Conservation (phyloP, 2,888 invertebrate genomes). For the Netelia inedita region DNA sequence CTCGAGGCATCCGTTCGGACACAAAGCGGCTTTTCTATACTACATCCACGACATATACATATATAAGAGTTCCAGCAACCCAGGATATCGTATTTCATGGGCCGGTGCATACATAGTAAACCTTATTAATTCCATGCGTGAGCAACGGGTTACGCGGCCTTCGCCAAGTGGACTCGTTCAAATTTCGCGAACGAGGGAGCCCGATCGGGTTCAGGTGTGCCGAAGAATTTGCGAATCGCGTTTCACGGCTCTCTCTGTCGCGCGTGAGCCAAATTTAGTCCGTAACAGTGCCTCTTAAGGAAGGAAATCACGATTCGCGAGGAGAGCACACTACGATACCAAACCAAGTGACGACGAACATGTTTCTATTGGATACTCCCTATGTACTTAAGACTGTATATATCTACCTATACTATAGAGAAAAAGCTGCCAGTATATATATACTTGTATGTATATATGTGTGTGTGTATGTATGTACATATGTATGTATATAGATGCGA, state of each 20-base stretch:
- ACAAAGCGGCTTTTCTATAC: slow-evolving; percentile 74
- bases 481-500: slow-evolving; percentile 5
- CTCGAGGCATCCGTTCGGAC: slow-evolving; percentile 76
- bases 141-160: slow-evolving; percentile 79
- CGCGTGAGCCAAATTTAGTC: too few relatives aligned
- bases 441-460: too few relatives aligned
- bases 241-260: too few relatives aligned
- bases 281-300: too few relatives aligned
- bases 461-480: not conserved
- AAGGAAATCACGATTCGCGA: not conserved
- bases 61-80: slow-evolving; percentile 60
- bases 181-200: slow-evolving; percentile 11
- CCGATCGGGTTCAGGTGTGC: too few relatives aligned
- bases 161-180: slow-evolving; percentile 77
- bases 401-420: too few relatives aligned
- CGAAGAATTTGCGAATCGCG: too few relatives aligned
- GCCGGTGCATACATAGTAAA: slow-evolving; percentile 82
- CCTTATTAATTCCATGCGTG: slow-evolving; percentile 83
- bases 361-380: slow-evolving; percentile 15
- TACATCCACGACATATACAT: not conserved
- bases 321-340: slow-evolving; percentile 26
- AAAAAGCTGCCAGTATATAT: too few relatives aligned
- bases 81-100: slow-evolving; percentile 82
- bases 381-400: not conserved
- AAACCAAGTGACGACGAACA: slow-evolving; percentile 19